Evolutionary conservation across 2,888 invertebrate species (phyloP), one percentile per base, ranked within the genome.

Genomic region (Volucella zonaria): DNA sequence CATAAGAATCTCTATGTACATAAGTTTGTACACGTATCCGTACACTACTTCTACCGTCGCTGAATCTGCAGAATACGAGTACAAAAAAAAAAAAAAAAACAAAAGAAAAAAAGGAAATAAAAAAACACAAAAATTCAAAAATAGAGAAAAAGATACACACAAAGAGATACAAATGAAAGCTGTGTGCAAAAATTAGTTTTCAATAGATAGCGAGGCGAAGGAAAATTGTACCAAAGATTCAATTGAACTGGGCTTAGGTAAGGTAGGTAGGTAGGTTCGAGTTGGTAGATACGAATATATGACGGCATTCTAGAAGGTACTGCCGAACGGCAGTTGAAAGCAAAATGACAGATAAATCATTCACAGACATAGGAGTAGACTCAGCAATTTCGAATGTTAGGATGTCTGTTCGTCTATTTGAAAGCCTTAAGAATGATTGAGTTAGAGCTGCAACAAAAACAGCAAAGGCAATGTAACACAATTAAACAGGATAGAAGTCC

Each of bases 151-250:
- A 43, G 14, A 8, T 51, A 51, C 12, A 18, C 18, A 51, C 51
- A 74, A 62, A n/a, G 12, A 67, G 68, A 70, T 54, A 71, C 45
- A 78, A 85, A 66, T 68, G 67, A 64, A 68, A 82, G 74, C 58
- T 74, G 64, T 82, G 82, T 74, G 68, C 62, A 79, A 76, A 79
- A 82, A 82, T 79, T 74, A 71, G 82, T 74, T 74, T 78, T 78
- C 82, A 64, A 78, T 82, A 68, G 73, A 73, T 64, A 42, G 47
- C 59, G 14, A 23, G 45, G 12, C 54, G 67, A 58, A 40, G 43
- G 52, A 64, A 40, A 64, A 54, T 56, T 49, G 52, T 62, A 74
- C 64, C 74, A 79, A 79, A 64, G 74, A 74, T 79, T 82, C 74
- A 78, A 82, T 79, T 82, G 74, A 40, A 64, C 58, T 74, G 52